Evolutionary conservation across 1,140 invertebrate genomes (phyloP).

Genomic region (Steinernema feltiae): DNA sequence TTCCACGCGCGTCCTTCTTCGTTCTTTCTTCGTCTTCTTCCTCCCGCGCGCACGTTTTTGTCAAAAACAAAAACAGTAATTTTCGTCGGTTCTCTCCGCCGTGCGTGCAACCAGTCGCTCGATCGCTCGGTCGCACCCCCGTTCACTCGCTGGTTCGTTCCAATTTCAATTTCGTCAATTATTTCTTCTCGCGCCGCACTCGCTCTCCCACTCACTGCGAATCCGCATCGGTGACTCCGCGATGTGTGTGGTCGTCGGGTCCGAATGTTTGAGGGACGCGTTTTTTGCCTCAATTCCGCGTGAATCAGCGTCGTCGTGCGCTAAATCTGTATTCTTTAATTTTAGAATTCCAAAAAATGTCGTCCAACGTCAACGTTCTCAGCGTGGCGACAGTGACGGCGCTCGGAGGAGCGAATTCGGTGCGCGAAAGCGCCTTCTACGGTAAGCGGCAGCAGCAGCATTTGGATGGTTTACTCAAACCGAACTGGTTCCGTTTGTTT

Average conservation of each 20-base stretch:
- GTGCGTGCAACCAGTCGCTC: neutral
- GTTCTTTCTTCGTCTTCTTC: neutral
- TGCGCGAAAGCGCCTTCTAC: neutral
- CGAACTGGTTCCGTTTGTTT: neutral
- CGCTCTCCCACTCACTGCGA: no score
- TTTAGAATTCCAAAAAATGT: neutral
- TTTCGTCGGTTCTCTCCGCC: neutral
- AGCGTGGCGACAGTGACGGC: neutral
- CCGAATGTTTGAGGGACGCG: no score
- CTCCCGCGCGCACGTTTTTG: neutral
- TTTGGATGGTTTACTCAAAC: neutral
- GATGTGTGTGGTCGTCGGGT: no score
- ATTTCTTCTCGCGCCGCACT: neutral
- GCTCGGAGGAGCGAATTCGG: neutral
- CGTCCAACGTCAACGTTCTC: neutral
- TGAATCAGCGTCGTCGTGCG: no score
- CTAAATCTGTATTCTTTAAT: no score
- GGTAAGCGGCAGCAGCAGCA: neutral
- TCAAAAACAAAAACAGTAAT: constrained; percentile 12
- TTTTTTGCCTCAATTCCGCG: no score
- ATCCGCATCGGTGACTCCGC: no score
- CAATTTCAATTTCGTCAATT: constrained; percentile 8
- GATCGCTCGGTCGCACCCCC: neutral
- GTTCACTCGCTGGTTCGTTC: constrained; percentile 3
- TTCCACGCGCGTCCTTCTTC: neutral